These are phyloP conservation scores for Plectrocnemia conspersa DNA, from an alignment of 1,140 invertebrate genomes.

Conservation along the genomic window DNA sequence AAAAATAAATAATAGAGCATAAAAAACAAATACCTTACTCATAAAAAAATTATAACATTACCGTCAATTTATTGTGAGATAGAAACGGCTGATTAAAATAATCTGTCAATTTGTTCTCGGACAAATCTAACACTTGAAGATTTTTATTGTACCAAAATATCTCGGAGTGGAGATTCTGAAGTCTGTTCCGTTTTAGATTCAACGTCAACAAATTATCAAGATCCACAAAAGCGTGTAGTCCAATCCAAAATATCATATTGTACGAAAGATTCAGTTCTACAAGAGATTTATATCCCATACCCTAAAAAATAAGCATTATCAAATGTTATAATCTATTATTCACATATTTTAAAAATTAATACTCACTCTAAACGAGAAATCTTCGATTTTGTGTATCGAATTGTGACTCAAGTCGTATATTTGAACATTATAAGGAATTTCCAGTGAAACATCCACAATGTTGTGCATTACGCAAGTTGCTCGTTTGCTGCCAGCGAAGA, in stretches of 20 bases:
- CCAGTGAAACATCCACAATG: conserved; percentile 46
- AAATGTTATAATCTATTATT: background rate
- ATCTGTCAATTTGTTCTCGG: conserved; percentile 45
- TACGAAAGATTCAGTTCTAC: conserved; percentile 44
- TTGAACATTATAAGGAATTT: conserved; percentile 47
- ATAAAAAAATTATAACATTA: conserved; percentile 8
- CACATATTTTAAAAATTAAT: conserved; percentile 1
- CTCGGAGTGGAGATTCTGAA: conserved; percentile 43
- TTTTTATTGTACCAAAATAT: conserved; percentile 46
- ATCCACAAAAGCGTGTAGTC: conserved; percentile 46
- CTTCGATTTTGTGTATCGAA: conserved; percentile 48
- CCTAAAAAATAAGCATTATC: conserved; percentile 38
- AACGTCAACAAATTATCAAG: conserved; percentile 42
- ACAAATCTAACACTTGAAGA: conserved; percentile 43
- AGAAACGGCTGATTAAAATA: conserved; percentile 47
- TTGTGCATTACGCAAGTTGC: conserved; percentile 49
- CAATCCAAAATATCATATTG: conserved; percentile 50
- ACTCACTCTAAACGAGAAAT: conserved; percentile 51
- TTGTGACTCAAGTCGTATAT: conserved; percentile 50
- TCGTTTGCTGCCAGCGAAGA: conserved; percentile 46
- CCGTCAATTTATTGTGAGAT: conserved; percentile 42
- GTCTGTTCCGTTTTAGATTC: conserved; percentile 44
- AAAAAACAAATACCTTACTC: background rate
- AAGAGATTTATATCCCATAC: conserved; percentile 41
- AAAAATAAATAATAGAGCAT: conserved; percentile 33